Evolutionary conservation across 1,140 invertebrate genomes (phyloP).

Genomic region (Samia ricini): DNA sequence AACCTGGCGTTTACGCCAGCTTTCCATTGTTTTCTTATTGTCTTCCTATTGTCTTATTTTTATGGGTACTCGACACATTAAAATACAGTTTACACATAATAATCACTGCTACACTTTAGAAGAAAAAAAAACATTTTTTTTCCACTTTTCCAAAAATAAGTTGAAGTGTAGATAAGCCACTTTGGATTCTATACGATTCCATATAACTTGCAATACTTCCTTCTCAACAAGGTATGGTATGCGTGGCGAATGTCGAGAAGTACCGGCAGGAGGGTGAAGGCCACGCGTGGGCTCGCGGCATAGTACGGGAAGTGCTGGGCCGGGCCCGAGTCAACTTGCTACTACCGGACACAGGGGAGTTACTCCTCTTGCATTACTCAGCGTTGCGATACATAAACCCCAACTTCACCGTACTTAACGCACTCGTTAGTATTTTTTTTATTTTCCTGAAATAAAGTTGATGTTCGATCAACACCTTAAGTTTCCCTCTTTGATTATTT

Average conservation of each 20-base stretch:
- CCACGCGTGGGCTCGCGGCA: slow-evolving; percentile 41
- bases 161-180: no score
- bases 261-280: slow-evolving; percentile 9
- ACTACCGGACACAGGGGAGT: slow-evolving; percentile 49
- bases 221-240: slow-evolving; percentile 41
- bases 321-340: slow-evolving; percentile 38
- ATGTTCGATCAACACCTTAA: no score
- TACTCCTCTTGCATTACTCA: slow-evolving; percentile 38
- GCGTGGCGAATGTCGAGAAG: slow-evolving; percentile 40
- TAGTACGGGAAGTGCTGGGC: slow-evolving; percentile 40
- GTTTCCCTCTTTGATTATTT: no score
- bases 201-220: neutral
- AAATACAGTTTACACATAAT: no score
- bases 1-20: no score
- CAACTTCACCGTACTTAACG: slow-evolving; percentile 40
- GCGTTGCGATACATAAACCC: slow-evolving; percentile 38
- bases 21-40: no score
- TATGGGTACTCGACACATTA: no score
- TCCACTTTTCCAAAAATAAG: no score
- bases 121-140: no score
- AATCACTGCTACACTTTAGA: no score
- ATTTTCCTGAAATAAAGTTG: no score
- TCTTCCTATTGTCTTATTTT: no score
- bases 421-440: slow-evolving; percentile 40
- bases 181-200: neutral